Evolutionary conservation across 1,140 invertebrate species (phyloP).

Genomic region (Zaprionus kolodkinae): DNA sequence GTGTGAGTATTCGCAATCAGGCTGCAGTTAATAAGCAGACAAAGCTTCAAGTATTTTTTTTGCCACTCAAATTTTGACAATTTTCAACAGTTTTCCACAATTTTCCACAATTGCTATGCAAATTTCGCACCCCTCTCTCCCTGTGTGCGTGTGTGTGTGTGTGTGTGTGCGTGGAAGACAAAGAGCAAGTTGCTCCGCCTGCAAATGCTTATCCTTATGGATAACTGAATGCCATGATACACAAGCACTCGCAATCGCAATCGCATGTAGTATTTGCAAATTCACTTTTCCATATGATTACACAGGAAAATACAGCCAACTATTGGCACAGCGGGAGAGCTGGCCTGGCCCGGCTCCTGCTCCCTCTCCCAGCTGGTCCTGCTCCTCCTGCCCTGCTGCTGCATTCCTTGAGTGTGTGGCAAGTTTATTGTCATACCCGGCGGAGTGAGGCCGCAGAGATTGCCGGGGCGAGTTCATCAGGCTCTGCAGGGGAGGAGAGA

Average conservation of each 20-base stretch:
- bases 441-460: constrained; percentile 29
- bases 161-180: constrained; percentile 4
- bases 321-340: constrained; percentile 50
- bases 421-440: constrained; percentile 54
- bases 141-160: too few species aligned
- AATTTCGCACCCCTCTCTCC: constrained; percentile 44
- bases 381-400: background rate
- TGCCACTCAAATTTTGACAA: constrained; percentile 29
- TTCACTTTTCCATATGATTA: constrained; percentile 83
- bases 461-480: constrained; percentile 62
- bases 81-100: constrained; percentile 51
- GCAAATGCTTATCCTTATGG: constrained; percentile 41
- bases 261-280: constrained; percentile 78
- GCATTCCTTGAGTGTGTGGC: constrained; percentile 20
- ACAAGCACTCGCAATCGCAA: constrained; percentile 47
- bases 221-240: constrained; percentile 47
- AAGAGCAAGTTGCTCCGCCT: constrained; percentile 26
- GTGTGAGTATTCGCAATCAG: constrained; percentile 50
- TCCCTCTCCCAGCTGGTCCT: background rate
- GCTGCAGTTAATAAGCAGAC: constrained; percentile 57
- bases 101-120: constrained; percentile 64
- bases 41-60: constrained; percentile 56
- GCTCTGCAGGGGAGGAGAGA: constrained; percentile 18
- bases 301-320: constrained; percentile 78
- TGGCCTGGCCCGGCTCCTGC: background rate